phyloP scores from a whole-genome alignment of 1,140 invertebrate species.

The Tribolium madens region DNA sequence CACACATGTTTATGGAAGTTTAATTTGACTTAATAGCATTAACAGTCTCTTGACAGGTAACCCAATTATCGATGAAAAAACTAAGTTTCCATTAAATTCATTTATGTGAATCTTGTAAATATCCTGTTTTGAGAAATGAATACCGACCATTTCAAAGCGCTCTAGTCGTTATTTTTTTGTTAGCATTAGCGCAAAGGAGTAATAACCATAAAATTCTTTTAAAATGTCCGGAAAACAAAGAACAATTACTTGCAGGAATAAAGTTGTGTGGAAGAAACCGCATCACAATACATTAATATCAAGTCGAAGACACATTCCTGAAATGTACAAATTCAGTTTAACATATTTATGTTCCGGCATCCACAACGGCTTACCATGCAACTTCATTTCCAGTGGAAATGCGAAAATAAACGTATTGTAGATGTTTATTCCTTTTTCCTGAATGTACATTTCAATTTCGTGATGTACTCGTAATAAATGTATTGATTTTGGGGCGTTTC shows the following conservation, averaged over 20 bases:
- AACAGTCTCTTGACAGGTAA: not conserved
- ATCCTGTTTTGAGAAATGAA: not conserved
- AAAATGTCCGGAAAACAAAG: not conserved
- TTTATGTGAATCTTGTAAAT: too few relatives aligned
- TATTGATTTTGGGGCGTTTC: not conserved
- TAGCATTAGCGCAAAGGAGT: not conserved
- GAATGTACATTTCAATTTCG: not conserved
- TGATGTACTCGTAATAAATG: not conserved
- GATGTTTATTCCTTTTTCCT: not conserved
- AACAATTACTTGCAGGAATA: not conserved
- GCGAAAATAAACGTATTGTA: constrained; percentile 8
- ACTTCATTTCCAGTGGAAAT: constrained; percentile 30
- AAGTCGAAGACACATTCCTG: constrained; percentile 10
- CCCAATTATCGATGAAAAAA: not conserved
- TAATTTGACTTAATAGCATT: constrained; percentile 14
- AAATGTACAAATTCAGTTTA: constrained; percentile 21
- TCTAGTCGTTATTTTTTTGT: constrained; percentile 9
- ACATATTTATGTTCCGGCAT: constrained; percentile 4
- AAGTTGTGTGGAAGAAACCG: not conserved
- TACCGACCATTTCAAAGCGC: not conserved
- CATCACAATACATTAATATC: constrained; percentile 20
- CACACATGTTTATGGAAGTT: not conserved
- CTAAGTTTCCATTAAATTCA: too few relatives aligned
- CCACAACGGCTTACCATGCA: constrained; percentile 5
- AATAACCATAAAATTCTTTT: constrained; percentile 21